These are phyloP conservation scores for Leucophenga maculata DNA, from an alignment of 2,888 invertebrate species.

Conservation along the genomic window DNA sequence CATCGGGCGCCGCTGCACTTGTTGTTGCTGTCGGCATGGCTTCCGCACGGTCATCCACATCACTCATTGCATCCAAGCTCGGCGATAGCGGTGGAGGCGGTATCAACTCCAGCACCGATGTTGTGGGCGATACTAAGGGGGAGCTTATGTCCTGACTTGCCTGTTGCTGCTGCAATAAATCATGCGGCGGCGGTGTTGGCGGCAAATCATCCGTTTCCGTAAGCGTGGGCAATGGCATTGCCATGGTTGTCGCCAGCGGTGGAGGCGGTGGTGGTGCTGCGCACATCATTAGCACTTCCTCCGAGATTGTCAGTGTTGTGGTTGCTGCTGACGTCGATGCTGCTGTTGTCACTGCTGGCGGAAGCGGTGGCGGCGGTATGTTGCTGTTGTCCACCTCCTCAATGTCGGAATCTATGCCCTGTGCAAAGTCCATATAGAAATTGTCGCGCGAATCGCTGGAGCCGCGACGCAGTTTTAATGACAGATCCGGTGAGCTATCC, in stretches of 20 bases:
- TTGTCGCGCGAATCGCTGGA: conserved; percentile 91
- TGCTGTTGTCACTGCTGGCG: conserved; percentile 35
- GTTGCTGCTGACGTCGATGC: conserved; percentile 35
- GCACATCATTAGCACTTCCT: conserved; percentile 52
- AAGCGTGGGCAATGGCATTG: conserved; percentile 61
- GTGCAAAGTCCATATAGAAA: conserved; percentile 92
- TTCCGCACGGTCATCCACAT: conserved; percentile 42
- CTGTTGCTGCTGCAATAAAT: conserved; percentile 27
- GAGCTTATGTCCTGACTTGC: conserved; percentile 43
- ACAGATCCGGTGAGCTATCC: conserved; percentile 90
- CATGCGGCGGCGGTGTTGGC: conserved; percentile 64
- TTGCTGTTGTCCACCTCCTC: conserved; percentile 84
- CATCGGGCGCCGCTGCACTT: conserved; percentile 44
- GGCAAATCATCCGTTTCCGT: conserved; percentile 68
- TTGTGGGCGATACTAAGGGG: conserved; percentile 53
- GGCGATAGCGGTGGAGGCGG: conserved; percentile 60
- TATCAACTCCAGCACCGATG: conserved; percentile 64
- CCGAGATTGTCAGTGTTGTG: conserved; percentile 39
- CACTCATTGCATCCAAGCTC: conserved; percentile 46
- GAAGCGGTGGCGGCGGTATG: conserved; percentile 59
- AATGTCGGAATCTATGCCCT: conserved; percentile 91
- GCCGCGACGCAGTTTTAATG: conserved; percentile 86
- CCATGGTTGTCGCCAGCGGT: conserved; percentile 38
- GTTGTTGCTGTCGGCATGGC: neutral
- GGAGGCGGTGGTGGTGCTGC: conserved; percentile 54